phyloP scores from a whole-genome alignment of 37 sponge, comb jelly and placozoan species.

The Halichondria panicea region DNA sequence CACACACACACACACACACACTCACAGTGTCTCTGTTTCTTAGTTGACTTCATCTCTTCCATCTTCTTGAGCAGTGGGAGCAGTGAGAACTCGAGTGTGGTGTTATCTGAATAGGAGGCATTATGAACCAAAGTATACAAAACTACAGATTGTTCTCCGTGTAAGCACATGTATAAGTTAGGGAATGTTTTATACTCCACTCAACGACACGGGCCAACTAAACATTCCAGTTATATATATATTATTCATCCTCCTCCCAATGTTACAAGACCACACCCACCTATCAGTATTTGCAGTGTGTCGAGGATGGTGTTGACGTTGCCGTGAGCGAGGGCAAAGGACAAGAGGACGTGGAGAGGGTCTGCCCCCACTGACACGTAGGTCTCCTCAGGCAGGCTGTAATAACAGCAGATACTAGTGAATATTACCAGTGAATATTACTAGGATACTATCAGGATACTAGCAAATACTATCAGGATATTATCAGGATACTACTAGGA shows the following conservation, averaged over 20 bases:
- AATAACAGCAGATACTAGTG: too few relatives aligned
- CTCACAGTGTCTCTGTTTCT: conserved; percentile 44
- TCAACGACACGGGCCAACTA: neutral
- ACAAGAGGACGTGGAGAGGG: conserved; percentile 36
- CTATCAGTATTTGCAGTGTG: conserved; percentile 41
- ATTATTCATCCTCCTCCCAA: neutral
- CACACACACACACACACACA: neutral
- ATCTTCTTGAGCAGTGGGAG: conserved; percentile 37
- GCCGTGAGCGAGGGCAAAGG: conserved; percentile 69
- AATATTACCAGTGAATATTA: neutral
- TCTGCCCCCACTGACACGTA: conserved; percentile 31
- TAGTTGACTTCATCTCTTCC: conserved; percentile 20
- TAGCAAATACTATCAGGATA: neutral
- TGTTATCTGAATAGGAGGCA: conserved; percentile 33
- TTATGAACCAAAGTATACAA: neutral
- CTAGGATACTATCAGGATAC: too few relatives aligned
- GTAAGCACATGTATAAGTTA: too few relatives aligned
- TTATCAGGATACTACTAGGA: neutral
- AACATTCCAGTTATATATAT: neutral
- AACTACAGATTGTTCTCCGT: too few relatives aligned
- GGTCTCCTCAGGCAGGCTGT: conserved; percentile 35
- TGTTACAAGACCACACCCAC: conserved; percentile 5
- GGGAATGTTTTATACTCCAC: too few relatives aligned
- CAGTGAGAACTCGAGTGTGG: conserved; percentile 21
- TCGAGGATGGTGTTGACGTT: conserved; percentile 67